A percentile compares a stretch with the other conserved stretches of the same genome.
Evolutionary conservation across 2,797 vertebrate species (phyloP).

Genomic region (Myotis findleyi): DNA sequence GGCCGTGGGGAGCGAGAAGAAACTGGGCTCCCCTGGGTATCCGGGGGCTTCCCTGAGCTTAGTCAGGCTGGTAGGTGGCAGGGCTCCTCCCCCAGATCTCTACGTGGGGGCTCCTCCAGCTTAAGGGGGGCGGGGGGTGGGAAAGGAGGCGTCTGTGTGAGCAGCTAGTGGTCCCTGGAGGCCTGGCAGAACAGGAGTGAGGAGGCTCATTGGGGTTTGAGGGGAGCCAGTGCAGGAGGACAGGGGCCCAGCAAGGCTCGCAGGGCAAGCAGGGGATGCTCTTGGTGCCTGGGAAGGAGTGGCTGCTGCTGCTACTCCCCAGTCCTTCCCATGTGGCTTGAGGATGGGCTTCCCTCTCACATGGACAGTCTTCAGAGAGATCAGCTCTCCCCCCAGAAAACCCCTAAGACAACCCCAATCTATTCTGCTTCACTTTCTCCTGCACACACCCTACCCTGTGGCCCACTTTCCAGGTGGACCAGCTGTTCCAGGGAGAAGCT

Average conservation of each 20-base stretch:
- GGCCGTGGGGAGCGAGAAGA: constrained; percentile 38
- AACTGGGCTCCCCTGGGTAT: neutral
- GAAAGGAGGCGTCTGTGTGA: neutral
- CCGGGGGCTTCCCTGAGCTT: neutral
- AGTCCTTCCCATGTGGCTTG: neutral
- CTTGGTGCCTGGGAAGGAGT: neutral
- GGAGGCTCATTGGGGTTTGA: neutral
- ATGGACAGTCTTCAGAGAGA: neutral
- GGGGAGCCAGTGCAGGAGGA: neutral
- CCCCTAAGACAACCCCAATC: neutral
- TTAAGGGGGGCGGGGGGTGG: neutral
- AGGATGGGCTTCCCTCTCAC: neutral
- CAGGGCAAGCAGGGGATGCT: neutral
- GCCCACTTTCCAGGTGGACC: neutral
- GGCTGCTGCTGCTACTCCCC: neutral
- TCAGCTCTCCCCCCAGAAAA: neutral
- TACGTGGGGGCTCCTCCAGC: neutral
- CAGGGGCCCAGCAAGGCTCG: neutral
- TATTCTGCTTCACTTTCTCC: neutral
- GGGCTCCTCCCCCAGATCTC: constrained; percentile 9
- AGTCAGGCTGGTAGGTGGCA: neutral
- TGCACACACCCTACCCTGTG: rapidly evolving
- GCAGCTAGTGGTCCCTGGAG: neutral
- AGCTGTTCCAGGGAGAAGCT: neutral
- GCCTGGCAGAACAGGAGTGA: neutral